phyloP scores from a whole-genome alignment of 2,113 vertebrate genomes.

The Caranx melampygus region DNA sequence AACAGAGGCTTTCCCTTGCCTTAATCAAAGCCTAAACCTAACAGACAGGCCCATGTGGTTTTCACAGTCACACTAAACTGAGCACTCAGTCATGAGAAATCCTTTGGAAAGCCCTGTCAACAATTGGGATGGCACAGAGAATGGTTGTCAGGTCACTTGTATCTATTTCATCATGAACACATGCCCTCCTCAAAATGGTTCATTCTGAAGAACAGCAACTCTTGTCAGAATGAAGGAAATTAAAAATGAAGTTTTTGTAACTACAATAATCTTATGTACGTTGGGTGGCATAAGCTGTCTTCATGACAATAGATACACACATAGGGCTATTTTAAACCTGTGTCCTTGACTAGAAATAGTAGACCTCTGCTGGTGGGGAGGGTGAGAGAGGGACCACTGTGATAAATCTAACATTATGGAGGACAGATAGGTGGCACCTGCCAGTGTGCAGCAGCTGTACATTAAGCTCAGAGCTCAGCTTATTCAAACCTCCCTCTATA shows the following conservation, averaged over 20 bases:
- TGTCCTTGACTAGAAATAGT: constrained; percentile 75
- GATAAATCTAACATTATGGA: constrained; percentile 52
- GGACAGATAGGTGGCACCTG: constrained; percentile 44
- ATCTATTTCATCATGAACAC: constrained; percentile 45
- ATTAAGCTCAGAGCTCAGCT: constrained; percentile 19
- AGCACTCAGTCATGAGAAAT: constrained; percentile 1
- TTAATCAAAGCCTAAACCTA: no score
- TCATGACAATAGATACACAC: constrained; percentile 50
- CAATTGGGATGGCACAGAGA: constrained; percentile 6
- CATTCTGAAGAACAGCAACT: not conserved
- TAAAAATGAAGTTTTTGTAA: not conserved
- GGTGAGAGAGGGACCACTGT: constrained; percentile 1
- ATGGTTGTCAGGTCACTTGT: constrained; percentile 35
- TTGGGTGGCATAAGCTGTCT: constrained; percentile 6
- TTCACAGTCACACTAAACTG: not conserved
- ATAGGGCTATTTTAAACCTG: constrained; percentile 54
- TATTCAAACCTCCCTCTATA: not conserved
- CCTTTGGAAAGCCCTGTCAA: not conserved
- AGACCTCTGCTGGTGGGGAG: constrained; percentile 21
- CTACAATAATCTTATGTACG: not conserved
- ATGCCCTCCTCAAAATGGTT: constrained; percentile 1
- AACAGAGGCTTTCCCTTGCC: no score
- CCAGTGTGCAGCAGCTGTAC: constrained; percentile 41
- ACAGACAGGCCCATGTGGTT: not conserved
- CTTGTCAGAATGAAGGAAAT: not conserved